Base-by-base conservation (phyloP, 2,888 invertebrate genomes). In the Macrosiphum euphorbiae region DNA sequence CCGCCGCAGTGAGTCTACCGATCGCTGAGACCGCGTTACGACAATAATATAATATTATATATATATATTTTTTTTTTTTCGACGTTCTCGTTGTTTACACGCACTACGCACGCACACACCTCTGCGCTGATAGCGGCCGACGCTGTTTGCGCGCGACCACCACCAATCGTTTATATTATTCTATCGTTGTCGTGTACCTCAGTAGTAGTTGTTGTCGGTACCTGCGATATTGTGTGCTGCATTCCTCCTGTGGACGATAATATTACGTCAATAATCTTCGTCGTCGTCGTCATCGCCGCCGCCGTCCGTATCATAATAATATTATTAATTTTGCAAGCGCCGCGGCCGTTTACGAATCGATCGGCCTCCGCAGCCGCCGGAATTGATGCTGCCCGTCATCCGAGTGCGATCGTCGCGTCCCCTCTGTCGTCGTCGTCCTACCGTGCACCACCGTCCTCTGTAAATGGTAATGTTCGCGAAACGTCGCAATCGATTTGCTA, bases 391-490 rank as follows among this genome's bases (percentile, higher is more conserved):
- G 90, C n/a, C 26, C 41, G 61, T 91, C 85, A 86, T 91, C 86
- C 58, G 16, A n/a, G 85, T 58, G 11, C 41, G 78, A 85, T 90
- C 35, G 84, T 61, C 89, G 47, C 84, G 91, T 91, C 85, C 85
- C 85, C 84, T 84, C 86, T 85, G 91, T 85, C 84, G 61, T 61
- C 89, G 50, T 78, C 90, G 47, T 86, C 55, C 26, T 47, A 20
- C 10, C 24, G 58, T 91, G 47, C 52, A 8, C 44, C 1, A 20
- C 50, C 28, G 88, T 35, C 85, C 52, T 35, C 93, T 90, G 90
- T 90, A 94, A 94, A 94, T 90, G 93, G 93, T 93, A 90, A 90
- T 90, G 84, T 85, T 86, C 52, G 88, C 86, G 91, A 44, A 91
- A 85, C 86, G 55, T 91, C 85, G 91, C 91, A 92, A 61, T 61